Conservation (phyloP, 2,888 invertebrate genomes). For the Stomorhina lunata region DNA sequence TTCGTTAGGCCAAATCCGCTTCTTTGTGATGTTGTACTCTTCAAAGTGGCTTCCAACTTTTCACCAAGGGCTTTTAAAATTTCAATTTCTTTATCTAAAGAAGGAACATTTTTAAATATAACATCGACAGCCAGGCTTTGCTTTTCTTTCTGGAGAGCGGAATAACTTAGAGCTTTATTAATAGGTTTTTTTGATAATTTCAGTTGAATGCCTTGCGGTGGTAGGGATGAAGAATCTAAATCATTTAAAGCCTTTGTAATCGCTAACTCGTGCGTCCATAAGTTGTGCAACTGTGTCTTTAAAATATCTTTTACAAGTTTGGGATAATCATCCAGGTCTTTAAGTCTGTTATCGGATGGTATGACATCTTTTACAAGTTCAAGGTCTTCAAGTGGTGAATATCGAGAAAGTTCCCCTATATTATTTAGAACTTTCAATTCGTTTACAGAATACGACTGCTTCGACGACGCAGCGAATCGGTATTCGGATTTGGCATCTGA, state of each 20-base stretch:
- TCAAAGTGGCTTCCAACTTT: slow-evolving; percentile 72
- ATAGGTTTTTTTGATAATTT: neutral
- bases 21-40: slow-evolving; percentile 51
- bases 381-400: too few species aligned
- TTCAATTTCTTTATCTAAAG: slow-evolving; percentile 73
- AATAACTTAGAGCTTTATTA: slow-evolving; percentile 21
- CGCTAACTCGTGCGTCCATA: slow-evolving; percentile 69
- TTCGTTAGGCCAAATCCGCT: neutral
- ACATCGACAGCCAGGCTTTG: slow-evolving; percentile 69
- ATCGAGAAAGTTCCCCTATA: too few species aligned
- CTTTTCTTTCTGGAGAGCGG: neutral
- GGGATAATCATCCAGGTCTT: slow-evolving; percentile 67
- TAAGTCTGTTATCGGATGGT: slow-evolving; percentile 69
- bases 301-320: slow-evolving; percentile 70
- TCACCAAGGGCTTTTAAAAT: slow-evolving; percentile 72
- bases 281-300: slow-evolving; percentile 68
- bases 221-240: slow-evolving; percentile 33
- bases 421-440: too few species aligned
- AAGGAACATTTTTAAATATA: slow-evolving; percentile 73
- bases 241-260: slow-evolving; percentile 68
- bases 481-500: too few species aligned
- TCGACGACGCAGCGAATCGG: too few species aligned
- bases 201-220: neutral
- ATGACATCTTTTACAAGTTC: slow-evolving; percentile 69
- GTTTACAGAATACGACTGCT: too few species aligned